A percentile compares a stretch with the other conserved stretches of the same genome.
phyloP scores from a whole-genome alignment of 2,113 vertebrate genomes.

The Anarrhichthys ocellatus region DNA sequence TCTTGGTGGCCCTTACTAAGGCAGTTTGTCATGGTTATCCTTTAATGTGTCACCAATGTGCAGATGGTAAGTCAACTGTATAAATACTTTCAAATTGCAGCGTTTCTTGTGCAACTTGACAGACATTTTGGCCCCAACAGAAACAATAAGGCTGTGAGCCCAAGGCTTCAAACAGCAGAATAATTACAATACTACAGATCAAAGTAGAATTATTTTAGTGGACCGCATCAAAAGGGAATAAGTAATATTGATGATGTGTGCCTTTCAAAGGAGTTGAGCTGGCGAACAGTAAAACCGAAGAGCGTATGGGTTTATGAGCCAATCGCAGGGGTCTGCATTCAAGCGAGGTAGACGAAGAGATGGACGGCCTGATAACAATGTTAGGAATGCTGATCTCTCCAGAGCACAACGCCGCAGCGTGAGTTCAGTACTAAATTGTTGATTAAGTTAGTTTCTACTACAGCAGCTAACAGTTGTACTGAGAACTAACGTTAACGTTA shows the following conservation, averaged over 20 bases:
- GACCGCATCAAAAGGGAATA: conserved; percentile 59
- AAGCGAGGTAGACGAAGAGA: conserved; percentile 18
- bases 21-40: neutral
- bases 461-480: too few relatives aligned
- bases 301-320: conserved; percentile 41
- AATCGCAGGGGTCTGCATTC: conserved; percentile 24
- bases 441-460: too few relatives aligned
- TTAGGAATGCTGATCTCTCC: neutral
- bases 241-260: conserved; percentile 69
- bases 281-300: conserved; percentile 46
- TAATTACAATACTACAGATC: conserved; percentile 61
- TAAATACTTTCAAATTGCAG: conserved; percentile 5
- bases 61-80: conserved; percentile 3
- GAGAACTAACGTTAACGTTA: too few relatives aligned
- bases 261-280: conserved; percentile 61
- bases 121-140: conserved; percentile 24
- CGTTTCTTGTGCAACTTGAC: conserved; percentile 27
- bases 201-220: conserved; percentile 65
- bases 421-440: too few relatives aligned
- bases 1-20: neutral
- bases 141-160: conserved; percentile 15
- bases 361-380: conserved; percentile 10
- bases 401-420: too few relatives aligned
- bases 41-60: conserved; percentile 6
- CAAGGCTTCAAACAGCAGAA: conserved; percentile 40